Evolutionary conservation across 2,888 invertebrate genomes (phyloP), one percentile per base, ranked within the genome.

Genomic region (Drosophila austrosaltans): DNA sequence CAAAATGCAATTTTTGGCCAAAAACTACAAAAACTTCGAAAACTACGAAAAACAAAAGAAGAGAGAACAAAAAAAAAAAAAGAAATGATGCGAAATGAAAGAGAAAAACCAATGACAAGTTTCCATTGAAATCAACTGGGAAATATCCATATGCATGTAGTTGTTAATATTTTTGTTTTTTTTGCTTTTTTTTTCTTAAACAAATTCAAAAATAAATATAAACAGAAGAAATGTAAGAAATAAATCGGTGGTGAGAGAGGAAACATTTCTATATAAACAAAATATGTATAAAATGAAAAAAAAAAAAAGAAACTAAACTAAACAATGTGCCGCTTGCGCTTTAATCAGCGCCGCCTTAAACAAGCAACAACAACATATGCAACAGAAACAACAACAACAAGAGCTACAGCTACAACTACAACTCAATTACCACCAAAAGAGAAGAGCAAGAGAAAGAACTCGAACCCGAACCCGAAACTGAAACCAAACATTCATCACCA

Each of bases 1-100:
- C 85, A 88, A 85, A 83, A 82, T 80, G 82, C 85, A 85, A 87
- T 87, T 88, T 88, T 87, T 77, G 78, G 48, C 10, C 22, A 25
- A 22, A 48, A 48, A 48, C 48, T 48, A 48, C 20, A 48, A 82
- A 86, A 83, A 83, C 82, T 79, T 77, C 72, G 63, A 83, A 83
- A 86, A 56, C 16, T 16, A 16, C 16, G 16, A 54, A 53, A 53
- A 30, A 30, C 25, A 16, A 16, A 53, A 28, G 28, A 28, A 53
- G 42, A 39, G 7, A 36, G 16, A 56, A 63, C 28, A 3, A 20
- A 42, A 32, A 7, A 16, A 25, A 53, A 36, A 63, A 40, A 22
- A 12, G 25, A 56, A 22, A 39, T 44, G 16, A 20, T 10, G 2
- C 16, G 6, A 32, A 54, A 66, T 61, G 53, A 53, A 53, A 53